Conservation (phyloP, 2,113 vertebrate species). For the Calyptomena viridis region DNA sequence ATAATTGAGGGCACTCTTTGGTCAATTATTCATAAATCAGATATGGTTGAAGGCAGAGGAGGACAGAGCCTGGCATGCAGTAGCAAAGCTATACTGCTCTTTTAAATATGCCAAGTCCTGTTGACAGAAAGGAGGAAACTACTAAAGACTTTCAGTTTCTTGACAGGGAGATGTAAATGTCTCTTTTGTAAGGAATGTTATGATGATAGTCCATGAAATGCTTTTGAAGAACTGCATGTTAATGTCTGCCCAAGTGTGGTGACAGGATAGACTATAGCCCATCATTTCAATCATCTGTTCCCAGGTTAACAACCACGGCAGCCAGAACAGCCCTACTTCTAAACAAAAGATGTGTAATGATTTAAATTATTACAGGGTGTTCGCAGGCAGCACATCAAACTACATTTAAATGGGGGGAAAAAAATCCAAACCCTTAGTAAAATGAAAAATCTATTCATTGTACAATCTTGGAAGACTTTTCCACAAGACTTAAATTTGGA, state of each 20-base stretch:
- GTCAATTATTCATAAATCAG: constrained; percentile 22
- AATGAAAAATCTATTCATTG: constrained; percentile 41
- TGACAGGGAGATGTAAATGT: not conserved
- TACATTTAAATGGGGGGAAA: not conserved
- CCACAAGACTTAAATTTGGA: constrained; percentile 15
- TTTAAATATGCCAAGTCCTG: not conserved
- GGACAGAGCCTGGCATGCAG: rapidly evolving
- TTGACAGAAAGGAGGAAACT: constrained; percentile 1
- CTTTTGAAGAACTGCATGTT: not conserved
- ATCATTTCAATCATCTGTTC: not conserved
- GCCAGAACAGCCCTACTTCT: not conserved
- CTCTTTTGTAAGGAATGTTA: not conserved
- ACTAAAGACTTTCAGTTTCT: not conserved
- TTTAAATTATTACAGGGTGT: constrained; percentile 11
- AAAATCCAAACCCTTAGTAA: not conserved
- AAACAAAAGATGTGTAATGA: not conserved
- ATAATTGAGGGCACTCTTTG: not conserved
- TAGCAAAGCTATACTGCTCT: not conserved
- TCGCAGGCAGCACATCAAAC: constrained; percentile 43
- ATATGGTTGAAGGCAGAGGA: not conserved
- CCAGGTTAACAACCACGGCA: not conserved
- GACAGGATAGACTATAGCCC: not conserved
- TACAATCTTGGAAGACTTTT: constrained; percentile 43
- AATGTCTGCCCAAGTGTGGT: not conserved
- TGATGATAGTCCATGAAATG: not conserved